A percentile compares a stretch with the other conserved stretches of the same genome.
Conservation (phyloP, 2,797 vertebrate genomes). For the Chaetodon trifasciatus region DNA sequence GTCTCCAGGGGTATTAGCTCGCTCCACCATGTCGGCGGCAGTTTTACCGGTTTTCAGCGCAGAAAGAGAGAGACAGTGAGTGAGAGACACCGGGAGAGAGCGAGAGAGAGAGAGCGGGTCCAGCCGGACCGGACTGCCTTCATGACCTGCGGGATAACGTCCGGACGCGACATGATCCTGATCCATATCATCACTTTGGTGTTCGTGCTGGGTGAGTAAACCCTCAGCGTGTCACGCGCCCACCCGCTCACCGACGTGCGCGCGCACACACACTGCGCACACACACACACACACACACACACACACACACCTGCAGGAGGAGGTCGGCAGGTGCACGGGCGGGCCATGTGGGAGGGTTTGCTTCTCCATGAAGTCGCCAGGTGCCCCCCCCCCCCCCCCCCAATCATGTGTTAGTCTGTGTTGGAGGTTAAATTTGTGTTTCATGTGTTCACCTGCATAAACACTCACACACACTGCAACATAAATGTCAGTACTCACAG, state of each 20-base stretch:
- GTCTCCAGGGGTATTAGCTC: conserved; percentile 18
- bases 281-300: background rate
- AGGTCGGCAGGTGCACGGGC: no score
- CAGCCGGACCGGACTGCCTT: conserved; percentile 19
- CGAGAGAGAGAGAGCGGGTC: background rate
- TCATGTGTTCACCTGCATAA: no score
- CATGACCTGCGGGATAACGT: conserved; percentile 59
- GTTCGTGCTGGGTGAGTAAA: conserved; percentile 75
- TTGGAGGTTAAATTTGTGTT: no score
- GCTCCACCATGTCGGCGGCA: conserved; percentile 56
- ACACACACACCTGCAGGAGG: background rate
- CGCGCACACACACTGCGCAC: background rate
- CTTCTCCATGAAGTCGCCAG: no score
- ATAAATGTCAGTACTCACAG: no score
- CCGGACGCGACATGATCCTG: conserved; percentile 67
- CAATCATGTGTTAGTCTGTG: no score
- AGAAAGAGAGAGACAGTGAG: conserved; percentile 27
- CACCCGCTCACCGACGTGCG: no score
- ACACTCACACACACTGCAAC: no score
- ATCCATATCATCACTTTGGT: conserved; percentile 61
- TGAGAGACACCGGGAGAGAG: conserved; percentile 34
- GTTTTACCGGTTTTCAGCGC: conserved; percentile 16
- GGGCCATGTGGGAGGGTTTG: no score
- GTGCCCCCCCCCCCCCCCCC: no score
- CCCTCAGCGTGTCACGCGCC: no score